Percentiles rank a stretch among this genome's conserved stretches.
Conservation (phyloP, 2,888 invertebrate species). For the Scelioninae gen. 1 region DNA sequence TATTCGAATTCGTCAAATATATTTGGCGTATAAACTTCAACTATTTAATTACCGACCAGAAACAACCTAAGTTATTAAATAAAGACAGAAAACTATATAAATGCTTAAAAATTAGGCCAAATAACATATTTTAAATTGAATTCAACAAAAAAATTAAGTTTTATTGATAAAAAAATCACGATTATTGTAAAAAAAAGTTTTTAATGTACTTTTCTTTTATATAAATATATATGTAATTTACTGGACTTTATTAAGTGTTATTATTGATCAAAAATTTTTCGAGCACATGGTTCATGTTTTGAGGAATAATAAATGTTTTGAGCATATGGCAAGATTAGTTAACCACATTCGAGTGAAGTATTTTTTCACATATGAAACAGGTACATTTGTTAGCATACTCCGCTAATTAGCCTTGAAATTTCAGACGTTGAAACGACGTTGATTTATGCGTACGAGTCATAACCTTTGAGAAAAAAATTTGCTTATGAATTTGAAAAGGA, state of each 20-base stretch:
- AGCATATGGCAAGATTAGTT: constrained; percentile 14
- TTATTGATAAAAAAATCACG: no score
- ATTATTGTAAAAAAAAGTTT: no score
- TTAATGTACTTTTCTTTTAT: no score
- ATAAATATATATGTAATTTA: no score
- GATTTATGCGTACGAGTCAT: constrained; percentile 50
- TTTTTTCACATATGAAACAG: constrained; percentile 54
- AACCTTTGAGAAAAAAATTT: constrained; percentile 40
- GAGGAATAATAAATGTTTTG: constrained; percentile 3
- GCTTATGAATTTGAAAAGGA: constrained; percentile 42
- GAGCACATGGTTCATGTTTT: not conserved
- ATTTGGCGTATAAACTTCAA: not conserved
- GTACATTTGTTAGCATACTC: constrained; percentile 59
- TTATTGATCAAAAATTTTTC: constrained; percentile 2
- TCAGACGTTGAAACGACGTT: constrained; percentile 65
- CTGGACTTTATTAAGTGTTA: no score
- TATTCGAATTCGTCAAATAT: not conserved
- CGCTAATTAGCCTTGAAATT: constrained; percentile 73
- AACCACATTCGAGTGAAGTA: constrained; percentile 33
- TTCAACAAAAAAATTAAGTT: no score
- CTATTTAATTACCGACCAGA: no score
- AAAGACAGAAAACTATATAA: no score
- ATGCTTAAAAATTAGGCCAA: no score
- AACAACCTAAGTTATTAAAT: no score
- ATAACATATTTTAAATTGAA: no score